phyloP scores from a whole-genome alignment of 2,888 invertebrate species.

The Drosophila barbarae region DNA sequence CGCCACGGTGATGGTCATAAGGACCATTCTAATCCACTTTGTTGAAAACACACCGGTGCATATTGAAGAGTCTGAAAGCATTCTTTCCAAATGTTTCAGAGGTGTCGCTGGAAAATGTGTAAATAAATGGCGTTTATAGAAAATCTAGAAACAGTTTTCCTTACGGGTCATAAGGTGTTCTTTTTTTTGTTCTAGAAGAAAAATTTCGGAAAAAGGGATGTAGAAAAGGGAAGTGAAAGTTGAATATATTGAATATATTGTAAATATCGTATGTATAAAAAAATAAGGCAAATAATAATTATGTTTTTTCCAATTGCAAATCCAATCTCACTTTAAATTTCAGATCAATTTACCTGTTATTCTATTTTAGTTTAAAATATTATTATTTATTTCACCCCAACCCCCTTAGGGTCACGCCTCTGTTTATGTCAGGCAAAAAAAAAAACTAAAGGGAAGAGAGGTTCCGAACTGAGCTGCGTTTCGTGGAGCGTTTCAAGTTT shows the following conservation, averaged over 20 bases:
- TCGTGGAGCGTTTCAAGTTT: conserved; percentile 44
- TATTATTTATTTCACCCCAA: too few species aligned
- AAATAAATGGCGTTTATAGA: conserved; percentile 6
- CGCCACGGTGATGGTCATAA: conserved; percentile 43
- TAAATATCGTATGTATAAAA: too few species aligned
- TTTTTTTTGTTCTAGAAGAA: too few species aligned
- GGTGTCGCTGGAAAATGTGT: conserved; percentile 14
- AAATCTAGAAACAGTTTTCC: not conserved
- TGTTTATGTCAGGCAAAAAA: not conserved
- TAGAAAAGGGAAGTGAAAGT: too few species aligned
- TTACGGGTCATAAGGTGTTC: too few species aligned
- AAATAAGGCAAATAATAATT: too few species aligned
- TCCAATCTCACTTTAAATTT: too few species aligned
- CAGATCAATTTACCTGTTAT: too few species aligned
- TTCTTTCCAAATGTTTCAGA: conserved; percentile 21
- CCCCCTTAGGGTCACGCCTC: conserved; percentile 1
- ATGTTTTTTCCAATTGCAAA: too few species aligned
- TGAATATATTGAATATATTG: too few species aligned
- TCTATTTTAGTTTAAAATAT: too few species aligned
- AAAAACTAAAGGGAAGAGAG: not conserved
- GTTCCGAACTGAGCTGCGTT: conserved; percentile 21
- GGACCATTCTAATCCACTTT: conserved; percentile 59
- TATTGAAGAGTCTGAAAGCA: conserved; percentile 58
- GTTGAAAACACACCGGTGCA: conserved; percentile 55
- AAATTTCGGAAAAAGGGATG: too few species aligned